Percentiles rank a stretch among this genome's conserved stretches.
Conservation (phyloP, 2,888 invertebrate genomes). For the Cephus nigrinus region DNA sequence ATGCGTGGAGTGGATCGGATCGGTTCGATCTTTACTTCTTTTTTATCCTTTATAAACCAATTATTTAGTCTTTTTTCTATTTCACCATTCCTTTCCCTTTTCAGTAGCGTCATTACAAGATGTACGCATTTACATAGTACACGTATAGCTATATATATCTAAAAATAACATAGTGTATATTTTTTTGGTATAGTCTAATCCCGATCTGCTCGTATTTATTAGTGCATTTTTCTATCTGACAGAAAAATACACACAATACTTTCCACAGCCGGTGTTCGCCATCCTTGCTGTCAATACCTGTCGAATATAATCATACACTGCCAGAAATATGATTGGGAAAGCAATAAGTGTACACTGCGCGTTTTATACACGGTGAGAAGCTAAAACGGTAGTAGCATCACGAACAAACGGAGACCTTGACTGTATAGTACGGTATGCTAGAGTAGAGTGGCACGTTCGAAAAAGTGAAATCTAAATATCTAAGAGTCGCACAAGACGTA, state of each 20-base stretch:
- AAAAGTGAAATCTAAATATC: neutral
- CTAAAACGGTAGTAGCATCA: neutral
- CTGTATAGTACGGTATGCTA: neutral
- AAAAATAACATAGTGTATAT: neutral
- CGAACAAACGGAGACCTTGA: neutral
- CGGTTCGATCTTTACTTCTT: slow-evolving; percentile 15
- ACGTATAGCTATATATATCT: neutral
- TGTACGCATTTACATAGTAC: neutral
- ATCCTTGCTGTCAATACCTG: neutral
- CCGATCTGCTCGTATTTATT: neutral
- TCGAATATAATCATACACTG: neutral
- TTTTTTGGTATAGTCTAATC: neutral
- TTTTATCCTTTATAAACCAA: neutral
- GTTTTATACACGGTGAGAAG: neutral
- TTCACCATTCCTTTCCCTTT: neutral
- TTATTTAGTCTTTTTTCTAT: neutral
- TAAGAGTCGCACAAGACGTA: neutral
- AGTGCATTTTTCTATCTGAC: neutral
- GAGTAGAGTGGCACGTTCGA: neutral
- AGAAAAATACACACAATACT: neutral
- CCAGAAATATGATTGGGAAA: neutral
- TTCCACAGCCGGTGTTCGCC: neutral
- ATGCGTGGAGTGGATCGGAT: slow-evolving; percentile 35
- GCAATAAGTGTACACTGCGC: neutral
- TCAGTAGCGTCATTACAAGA: slow-evolving; percentile 1